Evolutionary conservation across 2,888 invertebrate species (phyloP).

Genomic region (Drosophila pseudotakahashii): DNA sequence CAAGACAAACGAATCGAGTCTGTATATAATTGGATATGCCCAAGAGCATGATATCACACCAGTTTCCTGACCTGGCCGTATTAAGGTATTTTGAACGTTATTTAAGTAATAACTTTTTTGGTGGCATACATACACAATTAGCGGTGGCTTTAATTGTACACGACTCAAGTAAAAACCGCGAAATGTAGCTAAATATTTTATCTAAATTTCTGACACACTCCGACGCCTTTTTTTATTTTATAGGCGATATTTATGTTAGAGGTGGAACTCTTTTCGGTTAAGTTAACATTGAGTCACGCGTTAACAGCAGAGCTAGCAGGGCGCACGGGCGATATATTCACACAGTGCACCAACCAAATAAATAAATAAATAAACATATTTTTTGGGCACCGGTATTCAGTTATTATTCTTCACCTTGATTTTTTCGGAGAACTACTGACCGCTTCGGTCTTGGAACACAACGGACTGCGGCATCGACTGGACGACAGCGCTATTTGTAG

Average conservation of each 20-base stretch:
- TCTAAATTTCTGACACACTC: conserved; percentile 4
- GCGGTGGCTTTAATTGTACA: conserved; percentile 7
- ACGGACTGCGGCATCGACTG: conserved; percentile 8
- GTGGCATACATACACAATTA: conserved; percentile 28
- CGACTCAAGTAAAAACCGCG: conserved; percentile 28
- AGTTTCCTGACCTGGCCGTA: background rate
- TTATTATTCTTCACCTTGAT: conserved; percentile 6
- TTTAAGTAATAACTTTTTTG: background rate
- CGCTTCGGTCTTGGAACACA: background rate
- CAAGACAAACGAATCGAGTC: background rate
- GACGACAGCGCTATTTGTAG: conserved; percentile 27
- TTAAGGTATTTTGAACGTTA: background rate
- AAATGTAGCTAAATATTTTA: conserved; percentile 19
- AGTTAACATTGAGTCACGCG: too few relatives aligned
- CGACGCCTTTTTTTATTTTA: conserved; percentile 8
- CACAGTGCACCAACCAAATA: background rate
- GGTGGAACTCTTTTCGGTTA: too few relatives aligned
- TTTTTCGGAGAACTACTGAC: background rate
- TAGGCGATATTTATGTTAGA: too few relatives aligned
- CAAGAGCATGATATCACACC: background rate
- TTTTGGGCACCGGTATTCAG: background rate
- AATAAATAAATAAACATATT: background rate
- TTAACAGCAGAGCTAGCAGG: too few relatives aligned
- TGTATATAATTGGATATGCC: background rate
- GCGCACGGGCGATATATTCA: background rate